Evolutionary conservation across 1,140 invertebrate species (phyloP).

Genomic region (Papilio glaucus): DNA sequence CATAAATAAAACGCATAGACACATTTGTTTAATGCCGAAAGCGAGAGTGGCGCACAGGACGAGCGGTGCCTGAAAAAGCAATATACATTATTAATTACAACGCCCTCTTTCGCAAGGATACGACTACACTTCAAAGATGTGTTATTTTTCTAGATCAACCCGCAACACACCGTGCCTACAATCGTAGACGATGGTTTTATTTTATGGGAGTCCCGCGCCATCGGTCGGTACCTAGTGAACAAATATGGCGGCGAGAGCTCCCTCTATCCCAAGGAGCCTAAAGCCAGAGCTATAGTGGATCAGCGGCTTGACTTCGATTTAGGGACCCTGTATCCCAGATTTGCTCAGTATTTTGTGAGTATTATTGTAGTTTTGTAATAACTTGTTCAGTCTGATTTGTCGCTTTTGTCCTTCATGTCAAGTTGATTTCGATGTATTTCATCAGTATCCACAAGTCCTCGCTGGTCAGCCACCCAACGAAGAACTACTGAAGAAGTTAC

Average conservation of each 20-base stretch:
- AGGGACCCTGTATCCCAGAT: not conserved
- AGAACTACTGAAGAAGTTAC: conserved; percentile 85
- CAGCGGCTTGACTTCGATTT: not conserved
- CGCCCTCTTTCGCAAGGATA: too few relatives aligned
- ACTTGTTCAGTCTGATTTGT: too few relatives aligned
- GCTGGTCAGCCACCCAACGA: conserved; percentile 64
- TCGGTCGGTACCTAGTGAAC: conserved; percentile 86
- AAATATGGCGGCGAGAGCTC: conserved; percentile 87
- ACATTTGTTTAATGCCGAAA: too few relatives aligned
- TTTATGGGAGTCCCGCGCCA: conserved; percentile 87
- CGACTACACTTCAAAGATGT: too few relatives aligned
- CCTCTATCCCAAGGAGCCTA: conserved; percentile 88
- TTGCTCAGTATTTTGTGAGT: conserved; percentile 3
- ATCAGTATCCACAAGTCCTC: conserved; percentile 5
- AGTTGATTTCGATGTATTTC: too few relatives aligned
- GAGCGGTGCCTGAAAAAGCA: too few relatives aligned
- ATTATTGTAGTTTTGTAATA: not conserved
- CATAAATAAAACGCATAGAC: too few relatives aligned
- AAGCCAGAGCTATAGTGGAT: conserved; percentile 47
- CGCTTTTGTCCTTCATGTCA: too few relatives aligned
- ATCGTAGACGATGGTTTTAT: conserved; percentile 86
- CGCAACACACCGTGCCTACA: conserved; percentile 69
- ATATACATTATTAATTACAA: too few relatives aligned
- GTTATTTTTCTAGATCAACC: too few relatives aligned
- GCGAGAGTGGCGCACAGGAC: too few relatives aligned